Percentiles rank a stretch among this genome's conserved stretches.
These are phyloP conservation scores for Nephrotoma guestfalica DNA, from an alignment of 2,888 invertebrate species.

Conservation along the genomic window DNA sequence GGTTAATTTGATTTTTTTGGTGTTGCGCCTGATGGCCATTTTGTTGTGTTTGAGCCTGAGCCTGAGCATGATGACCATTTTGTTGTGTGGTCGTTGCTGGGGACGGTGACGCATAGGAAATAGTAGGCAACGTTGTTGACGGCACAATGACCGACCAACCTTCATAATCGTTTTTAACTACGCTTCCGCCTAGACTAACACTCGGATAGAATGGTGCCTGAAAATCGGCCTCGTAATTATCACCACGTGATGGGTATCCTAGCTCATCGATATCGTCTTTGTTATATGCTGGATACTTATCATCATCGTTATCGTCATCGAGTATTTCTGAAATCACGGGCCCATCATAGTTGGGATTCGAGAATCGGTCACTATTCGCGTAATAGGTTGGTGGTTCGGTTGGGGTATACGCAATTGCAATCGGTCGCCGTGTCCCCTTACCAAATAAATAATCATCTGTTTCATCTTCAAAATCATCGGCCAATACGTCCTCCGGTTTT, in stretches of 20 bases:
- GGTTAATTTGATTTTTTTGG: constrained; percentile 28
- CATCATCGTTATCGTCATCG: constrained; percentile 24
- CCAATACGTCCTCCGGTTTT: constrained; percentile 15
- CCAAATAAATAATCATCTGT: constrained; percentile 18
- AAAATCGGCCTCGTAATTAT: constrained; percentile 37
- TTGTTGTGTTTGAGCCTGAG: constrained; percentile 18
- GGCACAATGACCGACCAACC: constrained; percentile 46
- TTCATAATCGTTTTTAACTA: constrained; percentile 28
- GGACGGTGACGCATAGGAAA: background rate
- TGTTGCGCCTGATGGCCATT: constrained; percentile 13
- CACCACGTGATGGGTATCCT: constrained; percentile 20
- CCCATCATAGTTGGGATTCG: constrained; percentile 34
- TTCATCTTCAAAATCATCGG: constrained; percentile 14
- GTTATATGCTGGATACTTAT: background rate
- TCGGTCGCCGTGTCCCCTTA: constrained; percentile 40
- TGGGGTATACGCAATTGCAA: constrained; percentile 50
- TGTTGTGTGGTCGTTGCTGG: background rate
- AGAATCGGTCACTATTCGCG: constrained; percentile 22
- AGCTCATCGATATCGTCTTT: constrained; percentile 7
- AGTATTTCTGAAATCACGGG: constrained; percentile 36
- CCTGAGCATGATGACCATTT: background rate
- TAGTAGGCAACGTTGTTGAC: constrained; percentile 13
- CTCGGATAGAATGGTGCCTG: constrained; percentile 57
- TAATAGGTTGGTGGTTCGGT: constrained; percentile 32
- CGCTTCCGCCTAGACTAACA: constrained; percentile 38